Base-by-base conservation (phyloP, 1,140 invertebrate genomes). In the Zaprionus africanus region DNA sequence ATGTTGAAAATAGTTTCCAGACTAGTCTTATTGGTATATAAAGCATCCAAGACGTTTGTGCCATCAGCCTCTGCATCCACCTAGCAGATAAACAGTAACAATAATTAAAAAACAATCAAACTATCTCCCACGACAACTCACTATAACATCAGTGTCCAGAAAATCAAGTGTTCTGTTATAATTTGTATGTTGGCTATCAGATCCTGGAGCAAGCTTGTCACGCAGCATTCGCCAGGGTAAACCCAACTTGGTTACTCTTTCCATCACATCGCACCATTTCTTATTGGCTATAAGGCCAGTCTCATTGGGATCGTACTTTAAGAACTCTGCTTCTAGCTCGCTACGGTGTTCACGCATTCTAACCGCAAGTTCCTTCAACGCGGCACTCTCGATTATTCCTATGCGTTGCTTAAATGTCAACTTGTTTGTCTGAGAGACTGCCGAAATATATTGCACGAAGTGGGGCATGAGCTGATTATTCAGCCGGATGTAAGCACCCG, bases 1-100 rank as follows among this genome's bases (percentile, higher is more conserved):
- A 98, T 97, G 85, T 97, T 95, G 92, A 98, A 98, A 81, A 98
- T 97, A 3, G 97, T 96, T 93, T 98, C 97, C 78, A 98, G 93
- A 82, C 95, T 98, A 59, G 95, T 95, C 92, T 97, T 97, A 93
- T 98, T 97, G 85, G 96, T 95, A 91, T 98, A 98, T 11, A 98
- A 93, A 6, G 97, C 96, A 93, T 98, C 97, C n/a, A 96, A 95
- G 2, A 97, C 95, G 1, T 95, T 96, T 36, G 95, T 94, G 15
- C 93, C 94, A 82, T 93, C 94, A 36, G 94, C 93, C 77, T 94
- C 93, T 15, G 94, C 94, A 73, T 93, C 93, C 86, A 94, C 94
- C 95, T 96, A 46, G 9, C 6, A 2, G n/a, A 92, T 17, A 36
- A 2, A 28, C 0, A 43, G 7, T 1, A 5, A 22, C 22, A 22